A percentile compares a stretch with the other conserved stretches of the same genome.
These are phyloP conservation scores for Nebria ingens DNA, from an alignment of 1,140 invertebrate genomes.

Conservation along the genomic window DNA sequence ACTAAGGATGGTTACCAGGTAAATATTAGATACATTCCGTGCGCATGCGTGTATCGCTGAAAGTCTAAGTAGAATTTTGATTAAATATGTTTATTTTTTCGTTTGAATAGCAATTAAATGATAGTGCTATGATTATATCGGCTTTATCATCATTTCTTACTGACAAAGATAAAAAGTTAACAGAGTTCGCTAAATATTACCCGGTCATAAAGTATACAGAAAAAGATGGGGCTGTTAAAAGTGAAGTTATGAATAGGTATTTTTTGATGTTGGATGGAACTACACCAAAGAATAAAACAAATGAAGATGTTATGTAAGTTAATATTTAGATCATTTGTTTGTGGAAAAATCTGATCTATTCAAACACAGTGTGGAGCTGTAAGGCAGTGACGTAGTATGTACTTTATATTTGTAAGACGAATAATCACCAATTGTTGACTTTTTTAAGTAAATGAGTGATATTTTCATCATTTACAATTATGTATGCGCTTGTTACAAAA, in stretches of 20 bases:
- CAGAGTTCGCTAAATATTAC: slow-evolving; percentile 73
- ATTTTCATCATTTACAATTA: too few relatives aligned
- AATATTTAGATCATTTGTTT: too few relatives aligned
- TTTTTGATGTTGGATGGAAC: slow-evolving; percentile 78
- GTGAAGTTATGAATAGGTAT: slow-evolving; percentile 89
- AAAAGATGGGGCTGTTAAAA: slow-evolving; percentile 53
- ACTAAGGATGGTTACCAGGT: slow-evolving; percentile 59
- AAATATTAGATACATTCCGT: slow-evolving; percentile 18
- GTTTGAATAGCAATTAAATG: slow-evolving; percentile 69
- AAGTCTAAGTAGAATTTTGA: too few relatives aligned
- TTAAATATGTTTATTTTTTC: slow-evolving; percentile 11
- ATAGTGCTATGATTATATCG: slow-evolving; percentile 92
- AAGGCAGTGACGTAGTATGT: too few relatives aligned
- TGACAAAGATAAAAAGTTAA: slow-evolving; percentile 49
- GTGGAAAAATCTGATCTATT: too few relatives aligned
- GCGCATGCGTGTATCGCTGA: too few relatives aligned
- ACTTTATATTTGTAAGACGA: too few relatives aligned
- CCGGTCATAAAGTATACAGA: slow-evolving; percentile 59
- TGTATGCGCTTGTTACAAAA: too few relatives aligned
- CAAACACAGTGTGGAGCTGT: too few relatives aligned
- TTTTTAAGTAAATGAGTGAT: too few relatives aligned
- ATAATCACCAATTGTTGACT: too few relatives aligned
- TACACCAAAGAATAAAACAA: slow-evolving; percentile 40
- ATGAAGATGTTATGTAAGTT: slow-evolving; percentile 55
- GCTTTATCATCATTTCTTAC: slow-evolving; percentile 66